Conservation (phyloP, 1,140 invertebrate genomes). For the Pissodes strobi region DNA sequence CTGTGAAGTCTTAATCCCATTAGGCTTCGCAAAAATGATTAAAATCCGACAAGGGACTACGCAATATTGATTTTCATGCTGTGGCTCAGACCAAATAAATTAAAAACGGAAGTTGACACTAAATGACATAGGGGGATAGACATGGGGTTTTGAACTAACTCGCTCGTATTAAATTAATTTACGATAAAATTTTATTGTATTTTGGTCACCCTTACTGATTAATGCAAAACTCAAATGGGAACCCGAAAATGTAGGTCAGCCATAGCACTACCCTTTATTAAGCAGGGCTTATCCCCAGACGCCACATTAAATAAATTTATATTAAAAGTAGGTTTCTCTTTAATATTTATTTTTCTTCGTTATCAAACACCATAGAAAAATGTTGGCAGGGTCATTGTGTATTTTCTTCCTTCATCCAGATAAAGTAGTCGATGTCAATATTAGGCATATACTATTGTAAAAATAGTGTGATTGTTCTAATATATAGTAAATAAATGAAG, state of each 20-base stretch:
- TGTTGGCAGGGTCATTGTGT: too few relatives aligned
- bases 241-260: slow-evolving; percentile 3
- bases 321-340: too few relatives aligned
- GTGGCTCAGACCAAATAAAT: not conserved
- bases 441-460: too few relatives aligned
- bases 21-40: slow-evolving; percentile 7
- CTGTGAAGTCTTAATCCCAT: not conserved
- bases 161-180: slow-evolving; percentile 13
- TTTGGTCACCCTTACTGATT: slow-evolving; percentile 12
- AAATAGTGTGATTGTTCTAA: too few relatives aligned
- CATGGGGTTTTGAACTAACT: not conserved
- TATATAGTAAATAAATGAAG: too few relatives aligned
- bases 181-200: slow-evolving; percentile 16
- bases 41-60: slow-evolving; percentile 3
- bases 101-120: slow-evolving; percentile 1
- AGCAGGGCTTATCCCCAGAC: not conserved
- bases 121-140: slow-evolving; percentile 5
- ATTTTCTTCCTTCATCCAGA: too few relatives aligned
- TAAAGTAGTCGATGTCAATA: too few relatives aligned
- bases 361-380: too few relatives aligned
- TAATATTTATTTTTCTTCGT: too few relatives aligned
- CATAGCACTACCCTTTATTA: slow-evolving; percentile 3
- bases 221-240: slow-evolving; percentile 9
- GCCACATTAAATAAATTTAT: too few relatives aligned
- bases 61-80: not conserved